phyloP scores from a whole-genome alignment of 35 echinoderm and acorn worm species.

The Eucidaris tribuloides region DNA sequence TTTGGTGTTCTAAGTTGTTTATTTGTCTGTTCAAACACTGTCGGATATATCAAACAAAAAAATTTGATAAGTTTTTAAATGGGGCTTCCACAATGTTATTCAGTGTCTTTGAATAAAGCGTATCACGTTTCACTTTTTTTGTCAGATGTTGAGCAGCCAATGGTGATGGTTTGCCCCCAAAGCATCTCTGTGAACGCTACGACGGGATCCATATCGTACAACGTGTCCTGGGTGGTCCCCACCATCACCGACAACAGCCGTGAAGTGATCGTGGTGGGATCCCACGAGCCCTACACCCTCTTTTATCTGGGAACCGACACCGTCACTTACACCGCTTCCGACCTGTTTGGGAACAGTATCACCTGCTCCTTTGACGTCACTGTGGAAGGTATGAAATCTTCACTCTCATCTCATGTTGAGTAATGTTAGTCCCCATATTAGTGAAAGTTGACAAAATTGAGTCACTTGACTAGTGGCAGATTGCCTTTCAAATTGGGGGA shows the following conservation, averaged over 20 bases:
- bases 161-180: slow-evolving; percentile 34
- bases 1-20: no score
- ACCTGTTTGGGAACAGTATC: slow-evolving; percentile 5
- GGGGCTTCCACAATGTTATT: no score
- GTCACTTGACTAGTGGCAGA: no score
- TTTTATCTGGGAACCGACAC: slow-evolving; percentile 10
- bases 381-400: slow-evolving; percentile 49
- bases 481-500: no score
- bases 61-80: no score
- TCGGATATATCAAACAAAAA: no score
- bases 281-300: neutral
- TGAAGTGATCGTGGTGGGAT: neutral
- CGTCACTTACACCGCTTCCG: neutral
- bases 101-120: no score
- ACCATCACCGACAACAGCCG: slow-evolving; percentile 35
- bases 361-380: neutral
- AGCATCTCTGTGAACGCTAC: slow-evolving; percentile 11
- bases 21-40: no score
- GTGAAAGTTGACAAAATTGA: no score
- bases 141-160: slow-evolving; percentile 22
- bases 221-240: slow-evolving; percentile 40
- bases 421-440: no score
- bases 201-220: neutral
- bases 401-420: no score
- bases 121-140: no score